Conservation (phyloP, 2,797 vertebrate species). For the Micropoecilia bifurca region DNA sequence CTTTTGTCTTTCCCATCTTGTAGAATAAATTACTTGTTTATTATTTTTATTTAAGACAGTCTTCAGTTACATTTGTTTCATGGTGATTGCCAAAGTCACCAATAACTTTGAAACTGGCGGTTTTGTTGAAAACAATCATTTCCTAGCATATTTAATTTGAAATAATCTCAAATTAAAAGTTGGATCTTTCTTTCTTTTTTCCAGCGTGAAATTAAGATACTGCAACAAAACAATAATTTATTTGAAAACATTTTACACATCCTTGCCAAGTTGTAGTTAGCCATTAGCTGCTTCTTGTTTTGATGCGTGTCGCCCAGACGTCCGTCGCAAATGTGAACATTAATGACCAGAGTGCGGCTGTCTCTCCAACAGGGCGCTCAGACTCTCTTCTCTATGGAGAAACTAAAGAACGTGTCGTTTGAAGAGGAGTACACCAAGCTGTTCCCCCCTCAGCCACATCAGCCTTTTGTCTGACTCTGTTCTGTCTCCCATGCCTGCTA, state of each 20-base stretch:
- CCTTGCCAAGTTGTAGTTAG: neutral
- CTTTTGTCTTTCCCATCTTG: neutral
- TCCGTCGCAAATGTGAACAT: neutral
- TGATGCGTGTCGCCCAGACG: neutral
- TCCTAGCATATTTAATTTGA: neutral
- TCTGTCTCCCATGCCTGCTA: conserved; percentile 17
- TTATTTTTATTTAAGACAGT: neutral
- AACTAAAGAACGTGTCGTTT: conserved; percentile 90
- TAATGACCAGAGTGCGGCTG: conserved; percentile 23
- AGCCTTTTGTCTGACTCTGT: conserved; percentile 57
- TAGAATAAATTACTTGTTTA: neutral
- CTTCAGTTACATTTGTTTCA: neutral
- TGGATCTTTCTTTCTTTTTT: neutral
- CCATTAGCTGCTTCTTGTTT: neutral
- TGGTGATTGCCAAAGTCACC: neutral
- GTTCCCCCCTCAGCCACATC: conserved; percentile 81
- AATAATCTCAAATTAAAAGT: too few species aligned
- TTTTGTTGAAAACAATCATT: neutral
- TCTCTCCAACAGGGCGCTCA: conserved; percentile 79
- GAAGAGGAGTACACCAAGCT: conserved; percentile 95
- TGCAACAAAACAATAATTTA: neutral
- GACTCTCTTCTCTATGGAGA: conserved; percentile 87
- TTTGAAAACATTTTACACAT: neutral
- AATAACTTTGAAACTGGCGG: neutral
- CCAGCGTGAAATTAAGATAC: neutral